phyloP scores from a whole-genome alignment of 2,113 vertebrate genomes.

The Athene cunicularia region DNA sequence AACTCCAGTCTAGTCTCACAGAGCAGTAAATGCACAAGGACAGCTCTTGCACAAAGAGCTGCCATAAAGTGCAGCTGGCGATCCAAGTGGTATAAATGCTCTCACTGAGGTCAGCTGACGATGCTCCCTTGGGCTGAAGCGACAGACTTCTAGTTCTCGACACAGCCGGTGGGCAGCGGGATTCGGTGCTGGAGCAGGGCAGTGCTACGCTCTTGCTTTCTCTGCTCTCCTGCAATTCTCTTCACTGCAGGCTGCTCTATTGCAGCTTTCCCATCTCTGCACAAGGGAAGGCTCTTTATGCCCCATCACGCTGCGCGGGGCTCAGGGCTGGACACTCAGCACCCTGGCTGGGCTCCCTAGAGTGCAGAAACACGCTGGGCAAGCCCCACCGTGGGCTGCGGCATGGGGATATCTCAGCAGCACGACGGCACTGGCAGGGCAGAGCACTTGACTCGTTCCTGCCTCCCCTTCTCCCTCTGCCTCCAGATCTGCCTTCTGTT shows the following conservation, averaged over 20 bases:
- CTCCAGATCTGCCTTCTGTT: neutral
- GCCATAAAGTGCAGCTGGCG: neutral
- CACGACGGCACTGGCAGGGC: neutral
- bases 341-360: neutral
- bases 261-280: neutral
- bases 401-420: neutral
- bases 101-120: constrained; percentile 12
- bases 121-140: constrained; percentile 37
- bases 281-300: rapidly evolving
- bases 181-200: neutral
- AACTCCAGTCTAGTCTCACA: neutral
- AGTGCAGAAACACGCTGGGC: rapidly evolving
- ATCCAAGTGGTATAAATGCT: neutral
- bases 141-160: neutral
- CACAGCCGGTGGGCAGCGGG: neutral
- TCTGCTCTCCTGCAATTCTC: neutral
- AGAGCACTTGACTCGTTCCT: neutral
- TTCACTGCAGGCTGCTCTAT: neutral
- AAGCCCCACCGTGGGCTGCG: neutral
- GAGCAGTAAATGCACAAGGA: neutral
- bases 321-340: neutral
- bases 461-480: neutral
- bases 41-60: neutral
- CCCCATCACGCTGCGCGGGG: neutral
- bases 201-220: neutral